Base-by-base conservation (phyloP, 2,888 invertebrate genomes). In the Ophioninae sp. region DNA sequence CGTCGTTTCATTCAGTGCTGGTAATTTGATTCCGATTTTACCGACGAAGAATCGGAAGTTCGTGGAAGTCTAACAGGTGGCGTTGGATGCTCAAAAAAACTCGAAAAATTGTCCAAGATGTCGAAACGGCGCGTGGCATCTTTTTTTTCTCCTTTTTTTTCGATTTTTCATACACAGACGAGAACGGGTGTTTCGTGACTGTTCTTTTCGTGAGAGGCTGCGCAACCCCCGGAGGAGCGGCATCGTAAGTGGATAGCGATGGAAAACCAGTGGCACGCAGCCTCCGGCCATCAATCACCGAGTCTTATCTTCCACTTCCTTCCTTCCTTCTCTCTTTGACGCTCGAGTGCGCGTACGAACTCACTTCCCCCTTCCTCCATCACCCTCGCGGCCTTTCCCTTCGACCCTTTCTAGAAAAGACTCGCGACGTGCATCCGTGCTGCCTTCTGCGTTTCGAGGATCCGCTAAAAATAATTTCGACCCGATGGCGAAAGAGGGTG, bases 281-380 rank as follows among this genome's bases (percentile, higher is more conserved):
- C 79, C 86, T 82, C 85, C 85, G 81, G 86, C 86, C 86, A 89
- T 89, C 88, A 88, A 89, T 89, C 89, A 89, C 87, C 77, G 85
- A 79, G 86, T 86, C 87, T 88, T 89, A 88, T 89, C 89, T 88
- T 81, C 82, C 72, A 77, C 85, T 86, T 86, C 88, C 84, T 86
- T 84, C 77, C 81, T 84, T 75, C 83, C 86, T 85, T 85, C 73
- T 86, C 76, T 76, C 68, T 76, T 73, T 72, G 72, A 44, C 68
- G 61, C 77, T 73, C 79, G 20, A 20, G 65, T 68, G 67, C 39
- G 65, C 74, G 39, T 80, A 75, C 17, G 75, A 50, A 70, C 57
- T 56, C 62, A 62, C 23, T 30, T n/a, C 67, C 23, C 69, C 62
- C 64, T 59, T 62, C 68, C 65, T 70, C 37, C 23, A 44, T 10